Conservation (phyloP, 2,888 invertebrate species). For the Dryococelus australis region DNA sequence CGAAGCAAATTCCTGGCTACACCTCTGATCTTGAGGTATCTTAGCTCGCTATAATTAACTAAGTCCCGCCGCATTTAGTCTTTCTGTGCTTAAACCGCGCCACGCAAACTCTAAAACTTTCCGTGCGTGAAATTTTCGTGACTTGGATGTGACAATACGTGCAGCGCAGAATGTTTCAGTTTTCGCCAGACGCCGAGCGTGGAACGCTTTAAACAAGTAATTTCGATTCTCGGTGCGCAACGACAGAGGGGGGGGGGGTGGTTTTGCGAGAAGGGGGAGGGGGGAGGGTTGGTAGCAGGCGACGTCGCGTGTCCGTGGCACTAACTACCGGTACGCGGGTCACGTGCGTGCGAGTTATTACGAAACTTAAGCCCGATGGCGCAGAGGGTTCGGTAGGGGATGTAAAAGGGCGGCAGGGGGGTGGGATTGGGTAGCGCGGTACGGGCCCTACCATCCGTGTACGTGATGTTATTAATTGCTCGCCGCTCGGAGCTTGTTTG, state of each 20-base stretch:
- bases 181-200: not conserved
- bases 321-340: not conserved
- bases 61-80: too few species aligned
- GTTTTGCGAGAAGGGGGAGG: too few species aligned
- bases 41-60: too few species aligned
- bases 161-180: too few species aligned
- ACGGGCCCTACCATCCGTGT: not conserved
- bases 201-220: not conserved
- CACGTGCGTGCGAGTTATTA: conserved; percentile 10
- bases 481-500: not conserved
- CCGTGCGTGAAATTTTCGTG: too few species aligned
- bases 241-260: too few species aligned
- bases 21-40: too few species aligned
- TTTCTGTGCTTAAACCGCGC: too few species aligned
- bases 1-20: too few species aligned
- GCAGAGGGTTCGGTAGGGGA: not conserved
- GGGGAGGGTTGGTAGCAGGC: too few species aligned
- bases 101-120: too few species aligned
- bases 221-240: not conserved
- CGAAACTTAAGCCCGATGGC: not conserved
- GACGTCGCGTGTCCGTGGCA: not conserved
- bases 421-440: not conserved
- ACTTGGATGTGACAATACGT: too few species aligned
- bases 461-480: conserved; percentile 16
- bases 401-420: not conserved